A percentile compares a stretch with the other conserved stretches of the same genome.
Conservation (phyloP, 2,888 invertebrate genomes). For the Microdon myrmicae region DNA sequence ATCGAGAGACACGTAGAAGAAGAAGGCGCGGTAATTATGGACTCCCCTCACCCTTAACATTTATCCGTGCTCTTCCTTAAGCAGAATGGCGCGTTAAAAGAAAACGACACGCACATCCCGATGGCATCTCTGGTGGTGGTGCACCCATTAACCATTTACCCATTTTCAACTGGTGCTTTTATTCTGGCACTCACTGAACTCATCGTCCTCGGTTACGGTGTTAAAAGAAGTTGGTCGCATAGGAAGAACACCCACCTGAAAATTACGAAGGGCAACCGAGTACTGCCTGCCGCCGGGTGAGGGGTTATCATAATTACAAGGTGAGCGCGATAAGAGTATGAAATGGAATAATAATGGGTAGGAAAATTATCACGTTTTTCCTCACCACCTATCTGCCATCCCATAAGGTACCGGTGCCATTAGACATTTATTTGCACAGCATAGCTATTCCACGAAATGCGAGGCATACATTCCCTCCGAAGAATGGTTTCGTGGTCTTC, state of each 20-base stretch:
- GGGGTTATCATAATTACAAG: slow-evolving; percentile 50
- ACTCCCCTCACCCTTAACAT: too few species aligned
- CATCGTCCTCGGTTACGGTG: too few species aligned
- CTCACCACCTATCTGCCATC: slow-evolving; percentile 13
- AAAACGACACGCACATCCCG: slow-evolving; percentile 48
- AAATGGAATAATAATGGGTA: slow-evolving; percentile 52
- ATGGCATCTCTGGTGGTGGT: slow-evolving; percentile 44
- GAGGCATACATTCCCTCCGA: slow-evolving; percentile 22
- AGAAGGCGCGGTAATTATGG: too few species aligned
- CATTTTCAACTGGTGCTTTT: too few species aligned
- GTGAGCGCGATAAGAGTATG: slow-evolving; percentile 52
- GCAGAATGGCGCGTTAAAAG: slow-evolving; percentile 35
- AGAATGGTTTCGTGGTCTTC: slow-evolving; percentile 25
- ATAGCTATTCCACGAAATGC: slow-evolving; percentile 27
- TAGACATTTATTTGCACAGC: slow-evolving; percentile 46
- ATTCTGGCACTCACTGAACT: too few species aligned
- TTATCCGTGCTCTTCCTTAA: too few species aligned
- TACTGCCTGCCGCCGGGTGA: slow-evolving; percentile 2
- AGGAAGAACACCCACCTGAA: too few species aligned
- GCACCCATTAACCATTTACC: slow-evolving; percentile 34
- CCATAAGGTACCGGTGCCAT: slow-evolving; percentile 14
- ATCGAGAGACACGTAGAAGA: too few species aligned
- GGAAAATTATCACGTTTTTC: slow-evolving; percentile 51
- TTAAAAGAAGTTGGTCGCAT: too few species aligned
- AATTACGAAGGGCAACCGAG: too few species aligned